Conservation (phyloP, 2,113 vertebrate genomes). For the Odocoileus virginianus region DNA sequence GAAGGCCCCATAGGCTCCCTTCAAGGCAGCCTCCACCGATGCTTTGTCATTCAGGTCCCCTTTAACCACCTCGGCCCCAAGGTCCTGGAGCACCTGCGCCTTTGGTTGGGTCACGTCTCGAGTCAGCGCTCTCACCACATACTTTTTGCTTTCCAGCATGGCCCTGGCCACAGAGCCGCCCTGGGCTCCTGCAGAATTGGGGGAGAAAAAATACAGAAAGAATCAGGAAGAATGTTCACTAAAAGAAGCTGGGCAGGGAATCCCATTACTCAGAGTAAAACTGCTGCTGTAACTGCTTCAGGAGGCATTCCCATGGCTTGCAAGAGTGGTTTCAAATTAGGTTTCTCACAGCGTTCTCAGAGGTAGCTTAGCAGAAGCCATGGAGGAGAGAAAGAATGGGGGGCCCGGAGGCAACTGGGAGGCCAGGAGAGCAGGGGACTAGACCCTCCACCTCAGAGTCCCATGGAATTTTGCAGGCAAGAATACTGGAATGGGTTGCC, state of each 20-base stretch:
- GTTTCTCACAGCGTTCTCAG: background rate
- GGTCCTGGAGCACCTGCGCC: background rate
- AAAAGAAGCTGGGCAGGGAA: background rate
- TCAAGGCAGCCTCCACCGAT: background rate
- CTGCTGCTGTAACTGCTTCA: background rate
- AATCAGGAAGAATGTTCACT: background rate
- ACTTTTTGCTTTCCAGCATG: constrained; percentile 36
- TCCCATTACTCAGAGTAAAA: background rate
- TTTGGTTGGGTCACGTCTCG: constrained; percentile 14
- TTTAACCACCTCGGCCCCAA: constrained; percentile 59
- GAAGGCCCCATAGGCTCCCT: constrained; percentile 56
- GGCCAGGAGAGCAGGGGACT: background rate
- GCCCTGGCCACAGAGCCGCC: constrained; percentile 62
- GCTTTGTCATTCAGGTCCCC: constrained; percentile 43
- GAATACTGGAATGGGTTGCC: background rate
- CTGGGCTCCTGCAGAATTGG: constrained; percentile 30
- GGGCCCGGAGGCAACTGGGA: background rate
- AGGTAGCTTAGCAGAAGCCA: background rate
- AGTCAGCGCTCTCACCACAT: constrained; percentile 53
- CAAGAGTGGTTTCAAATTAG: background rate
- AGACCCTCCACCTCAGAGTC: background rate
- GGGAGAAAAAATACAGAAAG: background rate
- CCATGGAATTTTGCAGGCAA: background rate
- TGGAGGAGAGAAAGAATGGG: background rate
- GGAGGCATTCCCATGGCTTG: background rate